A percentile compares a stretch with the other conserved stretches of the same genome.
Conservation (phyloP, 2,797 vertebrate species). For the Aphelocoma californica region DNA sequence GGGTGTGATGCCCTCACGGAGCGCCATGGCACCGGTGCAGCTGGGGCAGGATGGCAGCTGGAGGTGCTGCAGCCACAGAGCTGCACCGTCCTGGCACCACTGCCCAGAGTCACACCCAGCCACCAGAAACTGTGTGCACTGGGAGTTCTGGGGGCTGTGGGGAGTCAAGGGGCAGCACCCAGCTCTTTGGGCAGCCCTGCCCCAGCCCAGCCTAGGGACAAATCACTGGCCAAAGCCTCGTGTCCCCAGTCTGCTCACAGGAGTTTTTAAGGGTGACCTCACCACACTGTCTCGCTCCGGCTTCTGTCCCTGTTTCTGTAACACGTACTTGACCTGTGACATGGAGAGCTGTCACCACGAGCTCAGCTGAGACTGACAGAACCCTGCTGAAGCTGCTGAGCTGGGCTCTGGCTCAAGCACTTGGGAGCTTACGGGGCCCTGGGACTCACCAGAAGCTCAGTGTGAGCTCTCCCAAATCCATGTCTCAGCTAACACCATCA, state of each 20-base stretch:
- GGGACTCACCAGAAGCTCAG: not conserved
- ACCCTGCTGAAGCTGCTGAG: not conserved
- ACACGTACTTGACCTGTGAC: not conserved
- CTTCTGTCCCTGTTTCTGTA: not conserved
- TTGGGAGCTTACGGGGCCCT: accelerated
- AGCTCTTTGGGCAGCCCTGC: not conserved
- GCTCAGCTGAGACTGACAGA: not conserved
- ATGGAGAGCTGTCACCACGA: not conserved
- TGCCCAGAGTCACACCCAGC: not conserved
- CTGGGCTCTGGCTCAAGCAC: not conserved
- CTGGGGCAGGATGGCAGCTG: accelerated
- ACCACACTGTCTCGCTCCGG: not conserved
- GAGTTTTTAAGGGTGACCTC: not conserved
- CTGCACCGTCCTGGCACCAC: accelerated
- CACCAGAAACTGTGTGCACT: accelerated
- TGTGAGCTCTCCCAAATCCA: not conserved
- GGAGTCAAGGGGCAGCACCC: not conserved
- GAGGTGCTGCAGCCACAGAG: not conserved
- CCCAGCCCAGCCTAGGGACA: not conserved
- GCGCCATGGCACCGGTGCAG: not conserved
- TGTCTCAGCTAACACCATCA: not conserved
- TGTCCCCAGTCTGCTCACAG: not conserved
- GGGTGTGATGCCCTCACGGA: accelerated
- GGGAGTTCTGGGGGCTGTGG: not conserved
- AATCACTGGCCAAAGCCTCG: not conserved